A percentile compares a stretch with the other conserved stretches of the same genome.
phyloP scores from a whole-genome alignment of 2,888 invertebrate species.

The Hyposoter dolosus region DNA sequence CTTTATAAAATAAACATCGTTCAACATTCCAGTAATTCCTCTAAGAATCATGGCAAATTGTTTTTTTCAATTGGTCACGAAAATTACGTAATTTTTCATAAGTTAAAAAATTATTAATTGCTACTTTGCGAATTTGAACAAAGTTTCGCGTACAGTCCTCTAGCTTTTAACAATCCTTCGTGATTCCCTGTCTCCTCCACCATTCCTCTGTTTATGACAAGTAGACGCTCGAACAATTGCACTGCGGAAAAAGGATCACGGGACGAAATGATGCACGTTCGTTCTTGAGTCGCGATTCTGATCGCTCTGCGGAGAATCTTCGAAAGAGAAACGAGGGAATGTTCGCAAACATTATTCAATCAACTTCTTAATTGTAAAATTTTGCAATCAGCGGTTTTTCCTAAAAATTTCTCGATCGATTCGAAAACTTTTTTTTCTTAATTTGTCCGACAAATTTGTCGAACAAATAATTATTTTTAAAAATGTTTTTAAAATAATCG shows the following conservation, averaged over 20 bases:
- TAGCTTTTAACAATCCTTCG: constrained; percentile 38
- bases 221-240: constrained; percentile 47
- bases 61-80: no score
- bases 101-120: not conserved
- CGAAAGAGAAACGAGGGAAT: not conserved
- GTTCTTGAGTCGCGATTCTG: constrained; percentile 24
- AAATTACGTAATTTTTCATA: no score
- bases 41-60: no score
- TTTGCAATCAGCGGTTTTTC: not conserved
- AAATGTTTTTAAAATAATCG: not conserved
- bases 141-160: constrained; percentile 48
- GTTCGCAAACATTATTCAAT: not conserved
- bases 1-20: no score
- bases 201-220: constrained; percentile 54
- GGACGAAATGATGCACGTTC: constrained; percentile 57
- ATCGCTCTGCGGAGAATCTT: constrained; percentile 50
- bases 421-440: not conserved
- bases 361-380: not conserved
- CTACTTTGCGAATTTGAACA: constrained; percentile 10
- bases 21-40: no score
- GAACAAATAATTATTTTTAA: no score
- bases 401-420: not conserved
- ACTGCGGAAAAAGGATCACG: constrained; percentile 56
- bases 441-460: not conserved
- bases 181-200: constrained; percentile 56